Evolutionary conservation across 2,888 invertebrate species (phyloP), one percentile per base, ranked within the genome.

Genomic region (Acrobasis suavella): DNA sequence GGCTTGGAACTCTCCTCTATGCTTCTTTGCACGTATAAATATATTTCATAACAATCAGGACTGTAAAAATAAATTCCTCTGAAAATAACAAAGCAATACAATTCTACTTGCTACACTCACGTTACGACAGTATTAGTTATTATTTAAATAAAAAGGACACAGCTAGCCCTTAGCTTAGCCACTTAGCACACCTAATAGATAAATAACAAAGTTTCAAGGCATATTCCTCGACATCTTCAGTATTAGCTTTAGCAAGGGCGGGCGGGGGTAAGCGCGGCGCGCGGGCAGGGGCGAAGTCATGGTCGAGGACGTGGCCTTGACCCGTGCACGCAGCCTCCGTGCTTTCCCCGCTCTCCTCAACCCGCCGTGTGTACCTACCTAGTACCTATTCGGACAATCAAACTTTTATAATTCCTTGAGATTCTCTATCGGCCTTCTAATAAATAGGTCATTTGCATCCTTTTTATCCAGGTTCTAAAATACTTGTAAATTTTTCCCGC

Each of bases 221-320:
- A 22, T 46, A 14, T 46, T 46, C n/a, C 46, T 14, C 42, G 46
- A n/a, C 1, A 46, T 46, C 46, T 14, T 12, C 46, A 46, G 46
- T 46, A 46, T 46, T 46, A 46, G 46, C 46, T 46, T 46, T 5
- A n/a, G 46, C 37, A 39, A 37, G 16, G 60, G 66, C 59, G 68
- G 60, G 66, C 46, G 71, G 65, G 68, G 69, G 62, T 62, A 65
- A 17, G 62, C 67, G 62, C 63, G 55, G 70, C 65, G 58, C 67
- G 64, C 60, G 67, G 69, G 67, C 67, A 67, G 70, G 69, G 72
- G 64, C 60, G 73, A 82, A 88, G 88, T 89, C 91, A 90, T 82
- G 90, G 90, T 86, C 88, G 86, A 87, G 89, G 87, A 80, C 87
- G 77, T 72, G 86, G 82, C 91, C 91, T 89, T 91, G 89, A 90